A percentile compares a stretch with the other conserved stretches of the same genome.
These are phyloP conservation scores for Calyptomena viridis DNA, from an alignment of 2,113 vertebrate species.

Conservation along the genomic window DNA sequence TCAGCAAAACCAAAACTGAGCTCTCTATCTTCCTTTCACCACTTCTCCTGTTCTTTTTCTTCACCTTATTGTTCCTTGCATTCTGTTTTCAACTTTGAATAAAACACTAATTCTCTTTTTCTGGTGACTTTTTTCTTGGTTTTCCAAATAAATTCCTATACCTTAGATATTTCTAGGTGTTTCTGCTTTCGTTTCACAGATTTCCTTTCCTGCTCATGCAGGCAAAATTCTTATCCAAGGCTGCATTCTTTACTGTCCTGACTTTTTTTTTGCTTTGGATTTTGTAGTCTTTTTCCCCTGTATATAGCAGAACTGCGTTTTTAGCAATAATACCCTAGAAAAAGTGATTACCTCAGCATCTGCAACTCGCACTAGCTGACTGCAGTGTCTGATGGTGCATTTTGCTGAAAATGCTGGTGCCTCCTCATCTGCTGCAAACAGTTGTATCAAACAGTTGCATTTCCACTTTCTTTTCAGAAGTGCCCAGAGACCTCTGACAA, in stretches of 20 bases:
- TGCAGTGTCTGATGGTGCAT: neutral
- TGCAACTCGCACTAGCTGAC: neutral
- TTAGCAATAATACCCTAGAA: neutral
- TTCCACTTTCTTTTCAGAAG: neutral
- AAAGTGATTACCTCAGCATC: neutral
- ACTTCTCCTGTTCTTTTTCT: neutral
- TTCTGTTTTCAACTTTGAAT: neutral
- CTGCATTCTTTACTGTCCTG: neutral
- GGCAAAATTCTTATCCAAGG: neutral
- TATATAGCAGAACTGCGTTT: neutral
- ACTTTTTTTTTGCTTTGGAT: neutral
- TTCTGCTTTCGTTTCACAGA: neutral
- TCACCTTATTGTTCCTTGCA: neutral
- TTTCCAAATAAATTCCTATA: neutral
- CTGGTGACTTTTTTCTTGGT: neutral
- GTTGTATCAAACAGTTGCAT: neutral
- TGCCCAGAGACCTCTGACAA: neutral
- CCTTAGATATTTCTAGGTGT: neutral
- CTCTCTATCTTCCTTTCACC: neutral
- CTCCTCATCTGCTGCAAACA: neutral
- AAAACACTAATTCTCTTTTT: neutral
- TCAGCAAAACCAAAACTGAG: neutral
- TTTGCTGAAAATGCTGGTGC: neutral
- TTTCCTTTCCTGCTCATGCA: neutral
- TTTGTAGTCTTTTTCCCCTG: neutral